A percentile compares a stretch with the other conserved stretches of the same genome.
Conservation (phyloP, 2,113 vertebrate genomes). For the Apus apus region DNA sequence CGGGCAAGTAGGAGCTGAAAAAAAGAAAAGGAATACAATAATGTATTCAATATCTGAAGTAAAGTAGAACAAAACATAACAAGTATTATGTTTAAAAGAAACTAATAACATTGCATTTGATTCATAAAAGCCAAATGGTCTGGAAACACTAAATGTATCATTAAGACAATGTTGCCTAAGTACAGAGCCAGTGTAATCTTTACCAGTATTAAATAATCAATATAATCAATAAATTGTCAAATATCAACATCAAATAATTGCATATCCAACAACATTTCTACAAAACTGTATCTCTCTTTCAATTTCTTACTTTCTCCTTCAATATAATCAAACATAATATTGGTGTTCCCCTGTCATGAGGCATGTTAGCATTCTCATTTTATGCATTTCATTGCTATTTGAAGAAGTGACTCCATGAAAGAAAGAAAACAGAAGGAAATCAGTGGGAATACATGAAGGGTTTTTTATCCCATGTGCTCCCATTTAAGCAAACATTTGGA, state of each 20-base stretch:
- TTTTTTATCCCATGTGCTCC: neutral
- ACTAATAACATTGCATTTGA: fast-evolving
- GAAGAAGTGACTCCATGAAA: neutral
- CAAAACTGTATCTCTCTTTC: neutral
- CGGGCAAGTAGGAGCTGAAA: neutral
- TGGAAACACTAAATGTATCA: neutral
- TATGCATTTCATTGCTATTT: neutral
- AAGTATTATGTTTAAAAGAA: neutral
- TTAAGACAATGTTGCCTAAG: neutral
- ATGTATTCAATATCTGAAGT: neutral
- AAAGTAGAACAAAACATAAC: neutral
- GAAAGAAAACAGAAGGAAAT: neutral
- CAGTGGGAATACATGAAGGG: neutral
- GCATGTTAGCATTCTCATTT: neutral
- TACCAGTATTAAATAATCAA: neutral
- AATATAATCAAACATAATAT: neutral
- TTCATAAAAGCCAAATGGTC: neutral
- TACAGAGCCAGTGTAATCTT: neutral
- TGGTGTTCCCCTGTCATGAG: neutral
- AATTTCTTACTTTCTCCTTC: neutral
- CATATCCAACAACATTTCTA: neutral
- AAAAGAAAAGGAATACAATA: neutral
- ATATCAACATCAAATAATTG: neutral
- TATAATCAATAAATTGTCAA: neutral
- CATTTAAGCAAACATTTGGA: neutral